Conservation (phyloP, 2,797 vertebrate genomes). For the Manis pentadactyla region DNA sequence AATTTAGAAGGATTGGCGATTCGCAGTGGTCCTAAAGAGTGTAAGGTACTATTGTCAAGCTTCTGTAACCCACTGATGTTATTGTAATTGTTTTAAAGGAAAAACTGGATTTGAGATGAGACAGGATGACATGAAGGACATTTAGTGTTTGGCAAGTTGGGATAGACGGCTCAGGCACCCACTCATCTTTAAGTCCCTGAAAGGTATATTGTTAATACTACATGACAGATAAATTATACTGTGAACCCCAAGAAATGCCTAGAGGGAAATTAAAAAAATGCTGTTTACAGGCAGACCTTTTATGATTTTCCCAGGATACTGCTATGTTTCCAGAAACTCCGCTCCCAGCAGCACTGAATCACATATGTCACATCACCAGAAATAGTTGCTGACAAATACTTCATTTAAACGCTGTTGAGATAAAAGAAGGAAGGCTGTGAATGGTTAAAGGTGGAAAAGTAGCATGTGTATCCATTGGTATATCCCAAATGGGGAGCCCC, state of each 20-base stretch:
- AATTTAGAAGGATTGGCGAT: slow-evolving; percentile 33
- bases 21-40: slow-evolving; percentile 2
- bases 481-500: slow-evolving; percentile 73
- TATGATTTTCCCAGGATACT: slow-evolving; percentile 57
- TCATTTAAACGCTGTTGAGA: slow-evolving; percentile 77
- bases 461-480: slow-evolving; percentile 75
- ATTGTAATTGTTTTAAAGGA: slow-evolving; percentile 65
- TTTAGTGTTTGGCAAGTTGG: not conserved
- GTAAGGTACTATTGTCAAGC: not conserved
- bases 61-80: not conserved
- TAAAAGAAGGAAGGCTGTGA: slow-evolving; percentile 68
- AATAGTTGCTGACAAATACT: slow-evolving; percentile 77
- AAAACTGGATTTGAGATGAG: slow-evolving; percentile 70
- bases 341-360: slow-evolving; percentile 53
- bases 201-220: slow-evolving; percentile 81
- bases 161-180: slow-evolving; percentile 57
- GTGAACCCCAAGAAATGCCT: slow-evolving; percentile 74
- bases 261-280: slow-evolving; percentile 80
- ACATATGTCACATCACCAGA: slow-evolving; percentile 62
- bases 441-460: slow-evolving; percentile 70
- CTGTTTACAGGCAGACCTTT: slow-evolving; percentile 65
- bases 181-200: slow-evolving; percentile 78
- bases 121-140: slow-evolving; percentile 18
- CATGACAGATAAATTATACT: slow-evolving; percentile 78
- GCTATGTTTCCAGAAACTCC: slow-evolving; percentile 35